phyloP scores from a whole-genome alignment of 2,113 vertebrate species.

The Gopherus evgoodei region DNA sequence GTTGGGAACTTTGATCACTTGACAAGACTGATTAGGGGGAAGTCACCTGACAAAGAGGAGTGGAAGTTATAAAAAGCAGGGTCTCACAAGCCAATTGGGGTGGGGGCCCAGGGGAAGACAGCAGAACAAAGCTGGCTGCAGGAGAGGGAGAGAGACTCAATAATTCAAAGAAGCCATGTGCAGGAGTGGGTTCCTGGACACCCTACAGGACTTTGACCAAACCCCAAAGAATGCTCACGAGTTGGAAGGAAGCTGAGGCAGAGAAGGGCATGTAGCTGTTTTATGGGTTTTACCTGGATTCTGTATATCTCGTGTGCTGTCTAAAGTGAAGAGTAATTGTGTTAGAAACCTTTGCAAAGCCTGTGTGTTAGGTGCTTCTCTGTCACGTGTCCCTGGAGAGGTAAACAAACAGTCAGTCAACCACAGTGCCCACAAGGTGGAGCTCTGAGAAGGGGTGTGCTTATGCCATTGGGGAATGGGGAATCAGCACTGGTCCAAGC shows the following conservation, averaged over 20 bases:
- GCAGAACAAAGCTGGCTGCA: fast-evolving
- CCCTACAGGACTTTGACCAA: not conserved
- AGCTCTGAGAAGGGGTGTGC: not conserved
- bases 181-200: not conserved
- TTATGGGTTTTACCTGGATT: not conserved
- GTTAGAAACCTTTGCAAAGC: not conserved
- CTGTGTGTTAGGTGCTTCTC: not conserved
- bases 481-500: too few species aligned
- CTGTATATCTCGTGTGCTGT: not conserved
- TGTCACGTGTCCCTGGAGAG: not conserved
- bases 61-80: not conserved
- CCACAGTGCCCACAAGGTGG: not conserved
- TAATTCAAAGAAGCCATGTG: not conserved
- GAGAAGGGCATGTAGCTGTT: not conserved
- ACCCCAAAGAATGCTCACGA: not conserved
- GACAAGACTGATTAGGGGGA: too few species aligned
- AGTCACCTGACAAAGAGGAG: not conserved
- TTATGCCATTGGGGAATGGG: not conserved
- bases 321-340: not conserved
- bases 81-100: fast-evolving
- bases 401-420: not conserved
- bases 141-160: not conserved
- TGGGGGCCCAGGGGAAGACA: fast-evolving
- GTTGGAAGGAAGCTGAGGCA: not conserved
- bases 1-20: not conserved